phyloP scores from a whole-genome alignment of 2,113 vertebrate genomes.

The Aegotheles bennettii region DNA sequence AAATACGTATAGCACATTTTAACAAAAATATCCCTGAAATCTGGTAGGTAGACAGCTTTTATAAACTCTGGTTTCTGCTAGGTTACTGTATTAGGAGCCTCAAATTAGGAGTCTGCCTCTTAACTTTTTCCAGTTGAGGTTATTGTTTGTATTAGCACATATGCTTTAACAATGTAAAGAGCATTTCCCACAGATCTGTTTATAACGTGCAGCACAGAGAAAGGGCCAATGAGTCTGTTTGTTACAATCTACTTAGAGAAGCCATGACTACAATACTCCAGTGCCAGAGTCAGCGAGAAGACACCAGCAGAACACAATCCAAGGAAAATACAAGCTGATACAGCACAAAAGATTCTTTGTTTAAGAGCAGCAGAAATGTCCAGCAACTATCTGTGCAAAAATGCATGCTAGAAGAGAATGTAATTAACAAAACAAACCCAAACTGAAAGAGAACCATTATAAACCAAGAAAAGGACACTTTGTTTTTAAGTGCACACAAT shows the following conservation, averaged over 20 bases:
- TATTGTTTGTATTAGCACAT: constrained; percentile 22
- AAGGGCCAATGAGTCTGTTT: constrained; percentile 69
- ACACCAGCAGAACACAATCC: constrained; percentile 61
- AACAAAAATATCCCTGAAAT: constrained; percentile 4
- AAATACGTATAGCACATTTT: background rate
- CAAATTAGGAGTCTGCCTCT: too few relatives aligned
- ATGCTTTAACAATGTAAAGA: constrained; percentile 24
- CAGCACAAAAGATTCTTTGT: constrained; percentile 71
- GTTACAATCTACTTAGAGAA: constrained; percentile 67
- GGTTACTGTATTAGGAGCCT: background rate
- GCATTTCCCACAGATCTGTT: constrained; percentile 50
- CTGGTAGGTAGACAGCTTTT: background rate
- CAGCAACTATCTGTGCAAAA: constrained; percentile 64
- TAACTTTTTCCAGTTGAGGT: constrained; percentile 28
- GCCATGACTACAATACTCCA: constrained; percentile 37
- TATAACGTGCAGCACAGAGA: constrained; percentile 59
- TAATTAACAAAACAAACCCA: constrained; percentile 71
- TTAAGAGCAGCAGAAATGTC: constrained; percentile 69
- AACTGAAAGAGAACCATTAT: constrained; percentile 68
- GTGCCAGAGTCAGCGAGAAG: constrained; percentile 72
- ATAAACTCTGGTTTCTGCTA: background rate
- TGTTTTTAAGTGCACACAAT: constrained; percentile 70
- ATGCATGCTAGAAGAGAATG: constrained; percentile 55
- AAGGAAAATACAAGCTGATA: constrained; percentile 69
- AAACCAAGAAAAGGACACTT: constrained; percentile 67